Evolutionary conservation across 1,140 invertebrate species (phyloP).

Genomic region (Chelonus insularis): DNA sequence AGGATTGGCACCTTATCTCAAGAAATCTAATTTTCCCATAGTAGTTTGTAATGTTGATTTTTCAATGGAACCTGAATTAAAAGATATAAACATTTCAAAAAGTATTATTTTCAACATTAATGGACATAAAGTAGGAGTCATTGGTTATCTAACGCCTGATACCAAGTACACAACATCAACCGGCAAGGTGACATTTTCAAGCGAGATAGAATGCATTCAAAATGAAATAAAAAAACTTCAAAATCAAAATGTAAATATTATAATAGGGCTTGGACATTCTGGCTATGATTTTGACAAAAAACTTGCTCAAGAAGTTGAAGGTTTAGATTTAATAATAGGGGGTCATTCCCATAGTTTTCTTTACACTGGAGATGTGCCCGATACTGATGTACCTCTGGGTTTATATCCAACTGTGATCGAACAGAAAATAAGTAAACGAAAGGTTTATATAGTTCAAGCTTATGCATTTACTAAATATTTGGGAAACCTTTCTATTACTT

Average conservation of each 20-base stretch:
- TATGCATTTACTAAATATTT: slow-evolving; percentile 92
- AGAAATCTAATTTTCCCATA: slow-evolving; percentile 70
- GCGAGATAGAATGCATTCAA: slow-evolving; percentile 72
- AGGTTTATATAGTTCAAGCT: slow-evolving; percentile 86
- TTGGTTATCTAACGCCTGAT: slow-evolving; percentile 87
- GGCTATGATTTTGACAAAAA: slow-evolving; percentile 77
- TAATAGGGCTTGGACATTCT: slow-evolving; percentile 89
- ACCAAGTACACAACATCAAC: slow-evolving; percentile 68
- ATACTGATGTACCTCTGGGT: slow-evolving; percentile 69
- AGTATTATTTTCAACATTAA: slow-evolving; percentile 69
- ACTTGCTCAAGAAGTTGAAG: slow-evolving; percentile 77
- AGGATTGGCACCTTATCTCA: slow-evolving; percentile 79
- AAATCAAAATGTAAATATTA: slow-evolving; percentile 72
- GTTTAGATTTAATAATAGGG: slow-evolving; percentile 86
- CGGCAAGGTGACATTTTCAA: slow-evolving; percentile 70
- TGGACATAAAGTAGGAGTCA: slow-evolving; percentile 75
- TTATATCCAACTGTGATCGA: slow-evolving; percentile 77
- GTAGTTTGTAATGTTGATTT: slow-evolving; percentile 79
- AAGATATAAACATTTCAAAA: slow-evolving; percentile 60
- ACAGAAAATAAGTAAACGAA: slow-evolving; percentile 70
- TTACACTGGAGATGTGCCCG: slow-evolving; percentile 70
- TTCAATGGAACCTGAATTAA: slow-evolving; percentile 66
- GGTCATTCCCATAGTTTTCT: slow-evolving; percentile 88
- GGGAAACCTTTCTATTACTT: slow-evolving; percentile 73
- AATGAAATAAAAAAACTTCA: slow-evolving; percentile 70